These are phyloP conservation scores for Pituophis catenifer DNA, from an alignment of 2,113 vertebrate species.

Conservation along the genomic window DNA sequence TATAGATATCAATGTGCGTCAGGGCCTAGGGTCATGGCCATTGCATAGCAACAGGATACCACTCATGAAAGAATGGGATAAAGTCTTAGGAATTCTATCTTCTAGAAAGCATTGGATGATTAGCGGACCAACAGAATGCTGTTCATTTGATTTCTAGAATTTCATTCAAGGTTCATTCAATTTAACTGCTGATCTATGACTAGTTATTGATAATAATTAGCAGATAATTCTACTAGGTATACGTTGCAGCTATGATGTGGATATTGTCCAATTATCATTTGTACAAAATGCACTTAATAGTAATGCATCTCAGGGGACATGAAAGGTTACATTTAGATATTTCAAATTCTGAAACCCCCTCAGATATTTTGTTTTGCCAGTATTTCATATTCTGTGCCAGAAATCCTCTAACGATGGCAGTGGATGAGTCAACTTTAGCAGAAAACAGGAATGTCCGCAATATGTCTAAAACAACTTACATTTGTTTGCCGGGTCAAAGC, in stretches of 20 bases:
- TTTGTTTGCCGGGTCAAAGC: slow-evolving; percentile 61
- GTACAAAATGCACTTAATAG: slow-evolving; percentile 20
- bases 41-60: neutral
- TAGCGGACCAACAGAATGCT: neutral
- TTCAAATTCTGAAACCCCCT: slow-evolving; percentile 29
- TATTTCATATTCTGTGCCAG: slow-evolving; percentile 31
- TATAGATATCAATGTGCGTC: neutral
- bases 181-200: neutral
- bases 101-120: neutral
- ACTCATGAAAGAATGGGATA: neutral
- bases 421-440: slow-evolving; percentile 51
- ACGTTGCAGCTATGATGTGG: neutral
- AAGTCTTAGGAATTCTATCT: neutral
- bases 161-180: neutral
- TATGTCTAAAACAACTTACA: slow-evolving; percentile 51
- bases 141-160: neutral
- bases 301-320: slow-evolving; percentile 28
- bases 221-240: neutral
- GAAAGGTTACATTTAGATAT: slow-evolving; percentile 14
- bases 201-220: neutral
- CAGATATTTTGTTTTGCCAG: slow-evolving; percentile 32
- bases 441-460: slow-evolving; percentile 54
- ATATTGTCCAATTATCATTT: neutral
- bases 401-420: slow-evolving; percentile 42
- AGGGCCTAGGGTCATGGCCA: neutral